A percentile compares a stretch with the other conserved stretches of the same genome.
Evolutionary conservation across 2,888 invertebrate species (phyloP).

Genomic region (Polia nebulosa): DNA sequence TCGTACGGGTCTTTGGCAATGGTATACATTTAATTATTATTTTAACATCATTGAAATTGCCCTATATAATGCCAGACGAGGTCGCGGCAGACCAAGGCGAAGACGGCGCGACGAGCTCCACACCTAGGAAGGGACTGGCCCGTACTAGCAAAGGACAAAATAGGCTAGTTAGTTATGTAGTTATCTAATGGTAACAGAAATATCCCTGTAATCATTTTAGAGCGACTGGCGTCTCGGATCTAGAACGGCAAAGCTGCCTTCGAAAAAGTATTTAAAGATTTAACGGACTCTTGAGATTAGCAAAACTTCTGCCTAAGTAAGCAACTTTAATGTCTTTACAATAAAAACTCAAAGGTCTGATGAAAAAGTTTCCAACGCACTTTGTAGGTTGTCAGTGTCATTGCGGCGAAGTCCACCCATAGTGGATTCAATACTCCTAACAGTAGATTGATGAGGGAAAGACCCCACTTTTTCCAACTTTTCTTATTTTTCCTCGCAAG

Average conservation of each 20-base stretch:
- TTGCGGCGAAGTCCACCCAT: conserved; percentile 49
- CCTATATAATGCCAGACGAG: too few relatives aligned
- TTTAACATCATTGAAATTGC: too few relatives aligned
- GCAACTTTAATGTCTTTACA: conserved; percentile 41
- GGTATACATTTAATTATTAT: too few relatives aligned
- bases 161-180: too few relatives aligned
- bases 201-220: background rate
- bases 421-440: conserved; percentile 72
- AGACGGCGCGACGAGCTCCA: too few relatives aligned
- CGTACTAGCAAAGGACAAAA: too few relatives aligned
- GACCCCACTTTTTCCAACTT: conserved; percentile 75
- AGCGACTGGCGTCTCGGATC: background rate
- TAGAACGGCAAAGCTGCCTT: background rate
- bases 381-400: conserved; percentile 62
- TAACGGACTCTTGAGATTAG: conserved; percentile 9
- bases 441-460: conserved; percentile 81
- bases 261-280: conserved; percentile 2
- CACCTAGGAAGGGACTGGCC: too few relatives aligned
- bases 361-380: conserved; percentile 63
- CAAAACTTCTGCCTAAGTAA: conserved; percentile 27
- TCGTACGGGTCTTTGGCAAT: too few relatives aligned
- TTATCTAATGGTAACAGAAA: too few relatives aligned
- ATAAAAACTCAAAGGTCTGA: conserved; percentile 56
- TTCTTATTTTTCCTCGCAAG: conserved; percentile 71
- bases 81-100: too few relatives aligned